A percentile compares a stretch with the other conserved stretches of the same genome.
These are phyloP conservation scores for Enteromius radiatus DNA, from an alignment of 2,797 vertebrate genomes.

Conservation along the genomic window DNA sequence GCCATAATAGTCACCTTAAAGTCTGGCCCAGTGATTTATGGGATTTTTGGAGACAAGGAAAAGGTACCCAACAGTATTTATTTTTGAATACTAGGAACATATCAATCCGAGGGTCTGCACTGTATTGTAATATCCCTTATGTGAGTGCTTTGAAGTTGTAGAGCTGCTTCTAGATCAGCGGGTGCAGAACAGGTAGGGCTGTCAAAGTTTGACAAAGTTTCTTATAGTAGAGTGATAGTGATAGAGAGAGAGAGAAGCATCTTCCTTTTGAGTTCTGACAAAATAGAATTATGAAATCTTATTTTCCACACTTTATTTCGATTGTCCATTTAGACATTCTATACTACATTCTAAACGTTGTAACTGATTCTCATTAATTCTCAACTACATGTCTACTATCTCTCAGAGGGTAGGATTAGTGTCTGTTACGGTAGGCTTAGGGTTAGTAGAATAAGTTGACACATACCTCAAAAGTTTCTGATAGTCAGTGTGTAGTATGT, in stretches of 20 bases:
- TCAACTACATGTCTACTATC: too few relatives aligned
- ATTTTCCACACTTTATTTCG: too few relatives aligned
- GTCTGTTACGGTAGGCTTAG: too few relatives aligned
- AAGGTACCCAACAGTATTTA: neutral
- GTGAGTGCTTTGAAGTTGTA: constrained; percentile 17
- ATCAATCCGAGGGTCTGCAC: neutral
- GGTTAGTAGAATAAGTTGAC: too few relatives aligned
- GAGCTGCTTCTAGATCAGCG: constrained; percentile 19
- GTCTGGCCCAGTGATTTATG: neutral
- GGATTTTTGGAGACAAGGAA: constrained; percentile 6
- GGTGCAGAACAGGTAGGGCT: constrained; percentile 1
- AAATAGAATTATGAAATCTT: neutral
- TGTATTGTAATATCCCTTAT: neutral
- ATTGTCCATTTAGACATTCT: too few relatives aligned
- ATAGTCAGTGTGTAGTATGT: too few relatives aligned
- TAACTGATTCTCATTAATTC: too few relatives aligned
- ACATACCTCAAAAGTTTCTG: too few relatives aligned
- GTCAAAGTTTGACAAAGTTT: neutral
- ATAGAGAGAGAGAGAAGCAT: neutral
- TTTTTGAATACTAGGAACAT: neutral
- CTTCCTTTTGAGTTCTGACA: neutral
- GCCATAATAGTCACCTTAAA: neutral
- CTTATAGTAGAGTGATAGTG: neutral
- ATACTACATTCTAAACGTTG: too few relatives aligned
- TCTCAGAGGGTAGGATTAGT: too few relatives aligned